Conservation (phyloP, 1,140 invertebrate genomes). For the Philotrypesis tridentata region DNA sequence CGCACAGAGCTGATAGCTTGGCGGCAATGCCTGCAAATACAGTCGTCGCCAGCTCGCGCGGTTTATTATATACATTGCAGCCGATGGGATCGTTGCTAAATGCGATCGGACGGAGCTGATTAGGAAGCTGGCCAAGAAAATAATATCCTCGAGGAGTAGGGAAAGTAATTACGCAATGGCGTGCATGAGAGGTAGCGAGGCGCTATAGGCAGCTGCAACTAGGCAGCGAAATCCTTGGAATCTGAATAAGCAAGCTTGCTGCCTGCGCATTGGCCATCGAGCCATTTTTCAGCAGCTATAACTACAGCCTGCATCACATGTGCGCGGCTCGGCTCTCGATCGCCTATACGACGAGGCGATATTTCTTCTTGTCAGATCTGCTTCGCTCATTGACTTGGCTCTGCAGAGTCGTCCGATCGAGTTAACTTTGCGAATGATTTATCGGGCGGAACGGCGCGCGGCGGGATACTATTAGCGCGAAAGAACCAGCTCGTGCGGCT, state of each 20-base stretch:
- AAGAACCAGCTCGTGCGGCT: conserved; percentile 54
- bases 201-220: conserved; percentile 51
- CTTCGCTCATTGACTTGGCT: neutral
- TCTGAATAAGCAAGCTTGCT: neutral
- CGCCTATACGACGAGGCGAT: conserved; percentile 14
- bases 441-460: neutral
- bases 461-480: neutral
- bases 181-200: conserved; percentile 66
- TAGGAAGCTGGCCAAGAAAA: conserved; percentile 61
- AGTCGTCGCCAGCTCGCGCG: conserved; percentile 4
- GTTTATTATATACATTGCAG: conserved; percentile 2
- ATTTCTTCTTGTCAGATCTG: neutral
- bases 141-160: conserved; percentile 72
- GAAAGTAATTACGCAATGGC: conserved; percentile 71
- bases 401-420: neutral
- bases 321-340: no score
- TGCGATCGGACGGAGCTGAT: conserved; percentile 61
- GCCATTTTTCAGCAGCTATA: conserved; percentile 8
- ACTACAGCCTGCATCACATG: conserved; percentile 7
- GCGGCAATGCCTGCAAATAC: neutral
- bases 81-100: conserved; percentile 44
- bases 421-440: neutral
- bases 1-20: conserved; percentile 33
- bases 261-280: neutral
- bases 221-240: no score